Conservation (phyloP, 1,140 invertebrate species). For the Eueides isabella region DNA sequence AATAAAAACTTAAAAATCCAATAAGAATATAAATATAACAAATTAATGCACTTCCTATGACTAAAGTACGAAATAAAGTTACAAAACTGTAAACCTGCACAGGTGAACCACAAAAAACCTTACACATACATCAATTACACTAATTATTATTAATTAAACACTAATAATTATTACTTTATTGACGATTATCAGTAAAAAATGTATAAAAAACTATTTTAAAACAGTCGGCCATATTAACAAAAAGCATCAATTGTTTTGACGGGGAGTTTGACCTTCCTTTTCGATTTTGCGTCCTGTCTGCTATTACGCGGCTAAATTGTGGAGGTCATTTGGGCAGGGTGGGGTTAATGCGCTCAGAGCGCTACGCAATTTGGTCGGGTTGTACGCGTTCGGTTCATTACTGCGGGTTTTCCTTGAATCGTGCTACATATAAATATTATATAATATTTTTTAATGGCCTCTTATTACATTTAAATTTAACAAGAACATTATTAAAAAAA, state of each 20-base stretch:
- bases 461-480: too few species aligned
- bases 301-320: constrained; percentile 64
- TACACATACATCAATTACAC: background rate
- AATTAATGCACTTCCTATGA: constrained; percentile 23
- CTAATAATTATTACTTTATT: background rate
- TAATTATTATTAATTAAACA: too few species aligned
- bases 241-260: constrained; percentile 81
- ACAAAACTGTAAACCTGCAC: constrained; percentile 48
- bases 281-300: constrained; percentile 76
- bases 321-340: constrained; percentile 50
- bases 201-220: constrained; percentile 29
- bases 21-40: constrained; percentile 23
- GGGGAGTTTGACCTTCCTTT: constrained; percentile 75
- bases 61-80: constrained; percentile 31
- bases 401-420: constrained; percentile 17
- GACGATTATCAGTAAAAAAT: background rate
- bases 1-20: constrained; percentile 12
- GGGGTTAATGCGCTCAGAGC: constrained; percentile 49
- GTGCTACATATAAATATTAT: constrained; percentile 1
- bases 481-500: too few species aligned
- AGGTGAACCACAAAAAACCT: constrained; percentile 11
- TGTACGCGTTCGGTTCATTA: constrained; percentile 50
- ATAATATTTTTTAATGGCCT: too few species aligned
- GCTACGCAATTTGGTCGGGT: constrained; percentile 57
- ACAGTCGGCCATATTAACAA: constrained; percentile 75